Evolutionary conservation across 2,797 vertebrate genomes (phyloP), one percentile per base, ranked within the genome.

Genomic region (Harpagifer antarcticus): DNA sequence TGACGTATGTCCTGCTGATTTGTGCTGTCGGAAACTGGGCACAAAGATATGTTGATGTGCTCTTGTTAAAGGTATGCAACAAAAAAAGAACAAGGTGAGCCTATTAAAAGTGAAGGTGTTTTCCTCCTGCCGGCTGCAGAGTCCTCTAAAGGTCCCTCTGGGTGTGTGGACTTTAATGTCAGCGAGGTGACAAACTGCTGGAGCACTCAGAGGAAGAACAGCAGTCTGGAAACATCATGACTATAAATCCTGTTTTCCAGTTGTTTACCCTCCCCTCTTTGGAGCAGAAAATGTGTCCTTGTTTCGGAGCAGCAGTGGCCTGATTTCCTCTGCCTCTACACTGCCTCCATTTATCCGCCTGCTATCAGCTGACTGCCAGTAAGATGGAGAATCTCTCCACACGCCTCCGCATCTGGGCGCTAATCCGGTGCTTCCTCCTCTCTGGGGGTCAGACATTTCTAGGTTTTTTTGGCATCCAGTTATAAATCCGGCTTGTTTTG

Each of bases 221-320:
- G 60, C 75, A 74, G 76, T 74, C 48, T 65, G 73, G 50, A 78
- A 89, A 83, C 68, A 82, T 87, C 79, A 60, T 84, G 87, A 88
- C 71, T 76, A 70, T 89, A 87, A 89, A 87, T 87, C 83, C 81
- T 79, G 61, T 84, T 74, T 75, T 78, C 70, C 74, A 68, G 4
- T 45, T 17, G 33, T 47, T 68, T 13, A 6, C 10, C 16, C 47
- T 9, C 20, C 43, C 23, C 47, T 23, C 42, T 53, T 17, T 62
- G 55, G 62, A 11, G 79, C 47, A 72, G 63, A 50, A 83, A 75
- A 78, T 67, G 67, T 81, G 73, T 78, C 78, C 72, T 82, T 86
- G 76, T 84, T 82, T 78, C 2, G 4, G 62, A 64, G 66, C 57
- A 40, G 67, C 43, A 0, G 42, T 86, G 87, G 82, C 87, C 85